Evolutionary conservation across 2,113 vertebrate species (phyloP).

Genomic region (Accipiter cooperii): DNA sequence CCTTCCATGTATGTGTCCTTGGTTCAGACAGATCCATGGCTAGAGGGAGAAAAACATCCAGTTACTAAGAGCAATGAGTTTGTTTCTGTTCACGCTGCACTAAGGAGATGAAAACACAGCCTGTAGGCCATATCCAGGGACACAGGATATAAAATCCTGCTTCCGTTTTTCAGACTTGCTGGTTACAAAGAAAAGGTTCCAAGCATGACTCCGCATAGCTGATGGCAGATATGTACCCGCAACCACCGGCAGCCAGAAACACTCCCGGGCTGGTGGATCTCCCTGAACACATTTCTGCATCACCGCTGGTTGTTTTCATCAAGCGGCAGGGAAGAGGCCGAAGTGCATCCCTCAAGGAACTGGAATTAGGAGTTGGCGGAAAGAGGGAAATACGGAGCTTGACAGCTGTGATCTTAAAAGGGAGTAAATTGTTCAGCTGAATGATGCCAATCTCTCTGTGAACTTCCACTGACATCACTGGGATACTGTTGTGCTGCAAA

Average conservation of each 20-base stretch:
- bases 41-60: not conserved
- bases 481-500: conserved; percentile 29
- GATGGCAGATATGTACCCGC: not conserved
- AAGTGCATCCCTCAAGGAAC: not conserved
- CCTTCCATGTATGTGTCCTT: not conserved
- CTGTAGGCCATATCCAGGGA: not conserved
- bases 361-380: not conserved
- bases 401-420: not conserved
- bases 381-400: not conserved
- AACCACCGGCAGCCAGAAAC: not conserved
- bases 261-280: not conserved
- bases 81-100: not conserved
- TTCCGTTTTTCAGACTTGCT: not conserved
- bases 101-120: not conserved
- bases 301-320: not conserved
- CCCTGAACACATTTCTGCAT: not conserved
- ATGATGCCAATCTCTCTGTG: conserved; percentile 5
- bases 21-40: not conserved
- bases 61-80: not conserved
- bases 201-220: not conserved
- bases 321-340: not conserved
- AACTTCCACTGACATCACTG: conserved; percentile 51
- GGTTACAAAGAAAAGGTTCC: not conserved
- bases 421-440: conserved; percentile 20
- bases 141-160: not conserved